These are phyloP conservation scores for Trypoxylon attenuatum DNA, from an alignment of 2,888 invertebrate species.

Conservation along the genomic window DNA sequence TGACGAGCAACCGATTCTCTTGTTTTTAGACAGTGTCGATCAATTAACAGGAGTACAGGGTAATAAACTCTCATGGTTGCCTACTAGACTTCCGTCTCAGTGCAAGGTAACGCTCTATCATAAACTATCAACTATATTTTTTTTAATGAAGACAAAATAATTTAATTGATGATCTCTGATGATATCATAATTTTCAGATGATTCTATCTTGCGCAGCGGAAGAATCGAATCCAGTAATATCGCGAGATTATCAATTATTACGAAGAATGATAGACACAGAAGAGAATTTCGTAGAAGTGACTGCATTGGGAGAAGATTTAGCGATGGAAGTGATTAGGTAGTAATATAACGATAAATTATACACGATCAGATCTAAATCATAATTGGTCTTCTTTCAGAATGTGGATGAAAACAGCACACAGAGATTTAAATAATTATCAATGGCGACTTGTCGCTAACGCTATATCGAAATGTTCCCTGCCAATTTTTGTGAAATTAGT, in stretches of 20 bases:
- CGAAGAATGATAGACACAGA: slow-evolving; percentile 91
- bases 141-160: too few relatives aligned
- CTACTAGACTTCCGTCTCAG: slow-evolving; percentile 89
- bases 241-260: slow-evolving; percentile 89
- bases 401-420: slow-evolving; percentile 95
- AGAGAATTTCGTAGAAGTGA: slow-evolving; percentile 92
- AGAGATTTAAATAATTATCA: slow-evolving; percentile 94
- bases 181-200: slow-evolving; percentile 81
- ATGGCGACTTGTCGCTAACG: slow-evolving; percentile 95
- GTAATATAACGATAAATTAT: not conserved
- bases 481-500: slow-evolving; percentile 98
- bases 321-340: slow-evolving; percentile 91
- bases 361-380: not conserved
- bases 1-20: slow-evolving; percentile 87
- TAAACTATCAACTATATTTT: too few relatives aligned
- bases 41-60: slow-evolving; percentile 96
- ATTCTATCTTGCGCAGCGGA: slow-evolving; percentile 94
- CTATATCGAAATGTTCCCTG: slow-evolving; percentile 92
- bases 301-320: slow-evolving; percentile 92
- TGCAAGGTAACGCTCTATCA: slow-evolving; percentile 88
- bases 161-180: too few relatives aligned
- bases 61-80: slow-evolving; percentile 97
- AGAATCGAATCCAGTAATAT: slow-evolving; percentile 89
- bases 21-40: slow-evolving; percentile 97
- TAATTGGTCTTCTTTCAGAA: slow-evolving; percentile 75